Base-by-base conservation (phyloP, 2,888 invertebrate genomes). In the Athalia cordata region DNA sequence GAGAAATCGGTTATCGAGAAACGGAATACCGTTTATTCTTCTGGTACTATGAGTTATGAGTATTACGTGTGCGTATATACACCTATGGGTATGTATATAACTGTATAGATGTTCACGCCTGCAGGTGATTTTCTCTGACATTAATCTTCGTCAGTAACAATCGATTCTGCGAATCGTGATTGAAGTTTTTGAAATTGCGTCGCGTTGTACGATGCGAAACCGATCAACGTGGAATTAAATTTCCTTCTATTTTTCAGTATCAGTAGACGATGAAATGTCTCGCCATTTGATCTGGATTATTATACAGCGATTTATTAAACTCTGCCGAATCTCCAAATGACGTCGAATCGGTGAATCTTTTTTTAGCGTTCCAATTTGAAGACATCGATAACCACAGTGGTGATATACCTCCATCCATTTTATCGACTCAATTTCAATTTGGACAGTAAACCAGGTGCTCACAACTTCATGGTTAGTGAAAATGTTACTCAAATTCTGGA, bases 61-160 rank as follows among this genome's bases (percentile, higher is more conserved):
- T 29, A 29, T 29, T 29, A 29, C 29, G 29, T 29, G 29, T 29
- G 2, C 29, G 2, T 29, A 29, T 29, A 29, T 29, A 29, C 0
- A 29, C 2, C 29, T 29, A 29, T 29, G 29, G 29, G 29, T 29
- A 29, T 29, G 2, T 29, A 29, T 29, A 2, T 29, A 29, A 29
- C 29, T 29, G 29, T 55, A 55, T 6, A 55, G 7, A 9, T n/a
- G n/a, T 55, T 5, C 9, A 55, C n/a, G 55, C 55, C 9, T 55
- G 55, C 9, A 55, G n/a, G 55, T 11, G n/a, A 55, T 29, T 29
- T 29, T 29, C 11, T 50, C 68, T 29, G 72, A 47, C 72, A 15
- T 72, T 72, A 57, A 72, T 72, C 57, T 72, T 72, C 72, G 57
- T 72, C 72, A 57, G 59, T 47, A 59, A 72, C 57, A 45, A 59